Percentiles rank a stretch among this genome's conserved stretches.
Evolutionary conservation across 2,113 vertebrate species (phyloP).

Genomic region (Mobula hypostoma): DNA sequence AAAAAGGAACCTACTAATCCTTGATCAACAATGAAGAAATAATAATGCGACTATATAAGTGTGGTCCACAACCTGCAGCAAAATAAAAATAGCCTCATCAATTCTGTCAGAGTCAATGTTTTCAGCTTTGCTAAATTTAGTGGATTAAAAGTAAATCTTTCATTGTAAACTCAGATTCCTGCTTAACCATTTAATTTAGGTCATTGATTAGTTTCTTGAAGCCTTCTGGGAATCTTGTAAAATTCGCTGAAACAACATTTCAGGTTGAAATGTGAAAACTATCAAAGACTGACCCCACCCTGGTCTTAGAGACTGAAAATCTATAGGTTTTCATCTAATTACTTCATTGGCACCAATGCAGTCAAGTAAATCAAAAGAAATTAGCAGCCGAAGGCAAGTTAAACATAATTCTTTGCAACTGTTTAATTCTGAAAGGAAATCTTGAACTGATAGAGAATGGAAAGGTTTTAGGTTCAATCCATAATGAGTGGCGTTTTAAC

Average conservation of each 20-base stretch:
- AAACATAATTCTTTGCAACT: not conserved
- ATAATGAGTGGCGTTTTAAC: not conserved
- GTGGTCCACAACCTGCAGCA: not conserved
- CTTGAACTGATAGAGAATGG: not conserved
- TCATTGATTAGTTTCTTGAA: conserved; percentile 26
- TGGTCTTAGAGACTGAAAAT: not conserved
- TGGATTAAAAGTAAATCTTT: not conserved
- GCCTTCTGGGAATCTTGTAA: conserved; percentile 19
- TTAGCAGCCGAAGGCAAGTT: not conserved
- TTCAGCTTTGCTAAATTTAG: conserved; percentile 6
- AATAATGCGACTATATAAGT: not conserved
- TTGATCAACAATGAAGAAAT: not conserved
- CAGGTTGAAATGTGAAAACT: not conserved
- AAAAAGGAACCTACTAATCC: not conserved
- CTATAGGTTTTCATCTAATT: conserved; percentile 30
- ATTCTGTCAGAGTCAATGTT: not conserved
- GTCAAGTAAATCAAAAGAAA: conserved; percentile 26
- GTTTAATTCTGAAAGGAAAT: not conserved
- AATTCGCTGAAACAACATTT: conserved; percentile 8
- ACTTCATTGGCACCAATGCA: not conserved
- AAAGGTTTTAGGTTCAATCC: not conserved
- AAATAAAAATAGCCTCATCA: not conserved
- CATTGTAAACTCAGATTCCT: not conserved
- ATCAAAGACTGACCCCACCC: not conserved
- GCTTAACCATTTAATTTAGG: conserved; percentile 2